Base-by-base conservation (phyloP, 2,797 vertebrate genomes). In the Crenuchus spilurus region DNA sequence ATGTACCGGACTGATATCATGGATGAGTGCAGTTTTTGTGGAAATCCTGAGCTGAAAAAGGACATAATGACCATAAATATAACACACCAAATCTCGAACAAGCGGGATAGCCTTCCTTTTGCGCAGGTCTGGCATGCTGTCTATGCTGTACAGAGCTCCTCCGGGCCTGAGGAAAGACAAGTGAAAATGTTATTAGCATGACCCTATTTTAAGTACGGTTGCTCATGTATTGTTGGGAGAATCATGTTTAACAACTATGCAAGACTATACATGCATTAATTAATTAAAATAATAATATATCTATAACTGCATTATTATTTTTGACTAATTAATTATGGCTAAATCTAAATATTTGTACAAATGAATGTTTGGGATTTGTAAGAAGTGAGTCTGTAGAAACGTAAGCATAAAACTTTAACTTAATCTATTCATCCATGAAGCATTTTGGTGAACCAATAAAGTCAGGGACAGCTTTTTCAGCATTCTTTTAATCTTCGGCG, bases 61-160 rank as follows among this genome's bases (percentile, higher is more conserved):
- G 10, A 54, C 13, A 18, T 2, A n/a, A 11, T 18, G 28, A 76
- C 30, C 14, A 16, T 13, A 46, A 54, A 86, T 76, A 84, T 66
- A 85, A 91, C 97, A 95, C 91, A 99, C 98, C 96, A 99, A 92
- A 90, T 99, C 97, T 80, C 96, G 95, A 89, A 99, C 98, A 72
- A 99, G 89, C 67, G 97, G 97, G 85, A 98, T 97, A 35, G 98
- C 96, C 84, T 99, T 99, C 89, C 97, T 94, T 89, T 97, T 99
- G 82, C 98, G 95, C 82, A 99, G 96, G 88, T 99, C 97, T 28
- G 98, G 98, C 98, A 99, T 99, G 88, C 98, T 99, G 93, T 99
- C 98, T 73, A 99, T 99, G 90, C 97, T 98, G 84, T 99, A 99
- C 82, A 99, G 92, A 85, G 97, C 97, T 0, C 98, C 97, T 16